These are phyloP conservation scores for Holothuria leucospilota DNA, from an alignment of 53 echinoderm and acorn worm genomes.

Conservation along the genomic window DNA sequence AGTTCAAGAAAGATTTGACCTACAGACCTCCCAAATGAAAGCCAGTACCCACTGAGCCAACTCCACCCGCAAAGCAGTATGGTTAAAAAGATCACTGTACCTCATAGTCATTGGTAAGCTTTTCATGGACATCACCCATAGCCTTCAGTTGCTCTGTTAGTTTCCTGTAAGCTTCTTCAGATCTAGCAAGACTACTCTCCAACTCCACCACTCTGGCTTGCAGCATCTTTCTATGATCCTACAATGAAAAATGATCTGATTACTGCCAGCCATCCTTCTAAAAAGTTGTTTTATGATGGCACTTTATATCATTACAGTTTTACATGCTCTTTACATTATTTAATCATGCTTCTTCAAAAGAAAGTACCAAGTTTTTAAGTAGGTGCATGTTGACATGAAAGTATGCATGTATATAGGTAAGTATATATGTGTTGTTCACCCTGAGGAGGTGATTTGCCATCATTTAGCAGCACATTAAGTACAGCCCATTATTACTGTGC, in stretches of 20 bases:
- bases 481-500: no score
- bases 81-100: slow-evolving; percentile 27
- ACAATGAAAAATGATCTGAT: not conserved
- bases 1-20: no score
- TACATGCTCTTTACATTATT: not conserved
- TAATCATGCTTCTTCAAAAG: no score
- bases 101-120: slow-evolving; percentile 84
- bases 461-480: no score
- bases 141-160: slow-evolving; percentile 80
- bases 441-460: no score
- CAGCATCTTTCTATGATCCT: slow-evolving; percentile 73
- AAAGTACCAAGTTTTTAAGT: no score
- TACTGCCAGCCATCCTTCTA: not conserved
- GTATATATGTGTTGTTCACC: no score
- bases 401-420: not conserved
- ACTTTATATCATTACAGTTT: not conserved
- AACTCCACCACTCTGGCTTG: slow-evolving; percentile 62
- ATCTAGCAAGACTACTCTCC: slow-evolving; percentile 62
- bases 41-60: no score
- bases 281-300: not conserved
- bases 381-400: no score
- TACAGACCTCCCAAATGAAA: no score
- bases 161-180: slow-evolving; percentile 65
- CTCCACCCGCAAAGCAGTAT: no score
- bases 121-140: slow-evolving; percentile 78